Base-by-base conservation (phyloP, 1,140 invertebrate species). In the Agraylea sexmaculata region DNA sequence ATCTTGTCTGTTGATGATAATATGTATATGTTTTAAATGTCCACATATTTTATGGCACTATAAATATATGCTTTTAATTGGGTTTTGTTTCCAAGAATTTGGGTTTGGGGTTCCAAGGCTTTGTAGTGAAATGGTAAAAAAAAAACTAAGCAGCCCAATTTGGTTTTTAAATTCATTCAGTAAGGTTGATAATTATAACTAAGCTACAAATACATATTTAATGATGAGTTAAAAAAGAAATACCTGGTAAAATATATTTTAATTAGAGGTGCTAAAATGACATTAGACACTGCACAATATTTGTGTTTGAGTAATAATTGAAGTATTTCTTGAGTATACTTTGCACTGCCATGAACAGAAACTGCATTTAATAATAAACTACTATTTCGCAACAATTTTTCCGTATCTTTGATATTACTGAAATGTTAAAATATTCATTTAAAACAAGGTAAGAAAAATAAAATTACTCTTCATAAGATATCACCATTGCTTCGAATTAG, bases 251-350 rank as follows among this genome's bases (percentile, higher is more conserved):
- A 53, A 55, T 71, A 56, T 8, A 53, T 53, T 28, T 60, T 46
- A 10, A 76, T 52, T 2, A 75, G 33, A 0, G 71, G 67, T 4
- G 66, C 66, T 1, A 75, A 54, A 15, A 73, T 40, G 1, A 57
- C 45, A 50, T 68, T 72, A 10, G 44, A 53, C 3, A 60, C 46
- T 23, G 58, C 47, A 45, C 72, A 74, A 48, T 69, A 74, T 0
- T 61, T 53, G 25, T 60, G 52, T 13, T 56, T 13, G 1, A 55
- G 40, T 0, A 77, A 57, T 25, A 68, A 37, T 3, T 67, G 37
- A 20, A 74, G 60, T 54, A 73, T 64, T 10, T 54, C 49, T 12
- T 53, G 45, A 1, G 62, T 56, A 6, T 68, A 44, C 3, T 50
- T 41, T 1, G 45, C 35, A 21, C 54, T 42, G 18, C 56, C 52